Conservation (phyloP, 2,797 vertebrate species). For the Kryptopterus vitreolus region DNA sequence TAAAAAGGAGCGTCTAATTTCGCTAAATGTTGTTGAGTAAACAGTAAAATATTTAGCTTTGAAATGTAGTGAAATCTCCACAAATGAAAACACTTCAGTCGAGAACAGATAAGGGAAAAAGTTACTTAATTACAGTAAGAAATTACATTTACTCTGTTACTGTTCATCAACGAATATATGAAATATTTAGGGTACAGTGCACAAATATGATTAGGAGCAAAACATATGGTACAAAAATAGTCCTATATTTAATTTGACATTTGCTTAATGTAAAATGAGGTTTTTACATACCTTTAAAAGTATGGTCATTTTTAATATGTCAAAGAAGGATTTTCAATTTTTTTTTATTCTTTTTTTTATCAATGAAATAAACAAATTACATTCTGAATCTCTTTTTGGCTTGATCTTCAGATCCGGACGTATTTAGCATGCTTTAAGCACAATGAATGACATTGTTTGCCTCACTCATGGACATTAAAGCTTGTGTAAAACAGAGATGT, state of each 20-base stretch:
- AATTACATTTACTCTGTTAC: too few relatives aligned
- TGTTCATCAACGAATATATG: too few relatives aligned
- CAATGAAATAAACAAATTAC: not conserved
- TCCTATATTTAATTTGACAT: too few relatives aligned
- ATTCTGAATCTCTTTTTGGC: not conserved
- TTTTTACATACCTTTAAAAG: too few relatives aligned
- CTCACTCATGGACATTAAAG: not conserved
- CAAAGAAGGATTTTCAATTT: not conserved
- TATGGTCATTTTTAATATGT: not conserved
- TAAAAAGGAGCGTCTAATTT: too few relatives aligned
- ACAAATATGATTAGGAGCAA: not conserved
- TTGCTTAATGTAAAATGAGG: not conserved
- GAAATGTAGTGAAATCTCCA: too few relatives aligned
- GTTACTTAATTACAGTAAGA: too few relatives aligned
- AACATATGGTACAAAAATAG: too few relatives aligned
- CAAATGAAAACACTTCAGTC: too few relatives aligned
- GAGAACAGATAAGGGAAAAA: too few relatives aligned
- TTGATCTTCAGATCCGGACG: not conserved
- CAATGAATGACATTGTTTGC: not conserved
- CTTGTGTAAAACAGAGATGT: not conserved
- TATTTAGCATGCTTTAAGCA: not conserved
- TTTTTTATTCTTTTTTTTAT: not conserved
- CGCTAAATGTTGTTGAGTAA: too few relatives aligned
- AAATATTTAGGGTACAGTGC: not conserved
- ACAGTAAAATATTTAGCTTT: too few relatives aligned